Conservation (phyloP, 2,888 invertebrate genomes). For the Syrphus vitripennis region DNA sequence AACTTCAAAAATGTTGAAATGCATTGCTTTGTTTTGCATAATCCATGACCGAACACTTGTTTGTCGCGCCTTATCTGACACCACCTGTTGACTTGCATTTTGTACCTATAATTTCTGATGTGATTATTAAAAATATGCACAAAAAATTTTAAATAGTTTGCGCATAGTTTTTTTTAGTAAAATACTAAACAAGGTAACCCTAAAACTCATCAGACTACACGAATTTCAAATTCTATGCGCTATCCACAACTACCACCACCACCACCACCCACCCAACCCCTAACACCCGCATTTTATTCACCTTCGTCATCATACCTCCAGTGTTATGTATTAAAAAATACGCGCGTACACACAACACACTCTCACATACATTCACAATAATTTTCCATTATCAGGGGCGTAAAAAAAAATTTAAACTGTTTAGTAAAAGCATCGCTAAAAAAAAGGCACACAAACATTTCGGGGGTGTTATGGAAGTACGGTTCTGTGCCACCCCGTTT, state of each 20-base stretch:
- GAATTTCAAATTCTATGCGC: slow-evolving; percentile 68
- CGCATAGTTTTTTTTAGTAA: neutral
- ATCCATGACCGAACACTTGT: no score
- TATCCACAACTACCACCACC: neutral
- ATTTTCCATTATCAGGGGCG: slow-evolving; percentile 71
- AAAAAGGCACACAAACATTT: slow-evolving; percentile 67
- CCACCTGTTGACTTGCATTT: no score
- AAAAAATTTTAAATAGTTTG: neutral
- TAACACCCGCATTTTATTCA: slow-evolving; percentile 13
- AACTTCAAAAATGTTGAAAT: no score
- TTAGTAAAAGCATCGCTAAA: slow-evolving; percentile 61
- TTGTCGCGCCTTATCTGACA: no score
- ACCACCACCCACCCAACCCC: neutral
- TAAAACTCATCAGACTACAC: slow-evolving; percentile 32
- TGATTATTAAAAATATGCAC: no score
- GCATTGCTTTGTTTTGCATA: no score
- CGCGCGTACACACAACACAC: slow-evolving; percentile 72
- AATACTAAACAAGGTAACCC: slow-evolving; percentile 51
- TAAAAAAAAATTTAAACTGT: slow-evolving; percentile 69
- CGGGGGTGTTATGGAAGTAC: slow-evolving; percentile 50
- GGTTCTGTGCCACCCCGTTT: slow-evolving; percentile 43
- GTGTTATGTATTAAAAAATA: slow-evolving; percentile 73
- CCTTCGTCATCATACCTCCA: neutral
- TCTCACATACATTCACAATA: slow-evolving; percentile 59
- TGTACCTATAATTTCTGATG: no score